A percentile compares a stretch with the other conserved stretches of the same genome.
These are phyloP conservation scores for Carcina quercana DNA, from an alignment of 2,888 invertebrate genomes.

Conservation along the genomic window DNA sequence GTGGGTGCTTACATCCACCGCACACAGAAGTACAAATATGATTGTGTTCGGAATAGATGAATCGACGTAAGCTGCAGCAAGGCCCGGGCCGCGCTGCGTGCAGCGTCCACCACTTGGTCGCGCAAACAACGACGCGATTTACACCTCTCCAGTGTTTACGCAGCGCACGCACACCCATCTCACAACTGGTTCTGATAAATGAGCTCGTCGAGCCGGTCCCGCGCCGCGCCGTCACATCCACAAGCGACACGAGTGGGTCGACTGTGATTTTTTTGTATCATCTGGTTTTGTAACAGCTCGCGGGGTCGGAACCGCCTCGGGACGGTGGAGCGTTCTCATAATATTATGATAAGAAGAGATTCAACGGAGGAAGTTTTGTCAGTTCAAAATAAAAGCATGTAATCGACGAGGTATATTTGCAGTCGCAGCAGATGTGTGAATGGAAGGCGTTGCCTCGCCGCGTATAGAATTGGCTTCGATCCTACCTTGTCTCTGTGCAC, in stretches of 20 bases:
- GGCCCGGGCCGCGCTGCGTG: too few species aligned
- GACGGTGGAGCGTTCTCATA: too few species aligned
- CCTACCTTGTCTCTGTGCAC: conserved; percentile 26
- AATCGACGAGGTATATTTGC: not conserved
- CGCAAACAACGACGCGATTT: conserved; percentile 30
- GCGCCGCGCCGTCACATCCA: too few species aligned
- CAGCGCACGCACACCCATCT: conserved; percentile 21
- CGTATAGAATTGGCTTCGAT: conserved; percentile 19
- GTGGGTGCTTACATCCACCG: too few species aligned
- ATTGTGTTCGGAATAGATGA: too few species aligned
- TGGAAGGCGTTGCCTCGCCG: conserved; percentile 4
- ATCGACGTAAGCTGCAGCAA: too few species aligned
- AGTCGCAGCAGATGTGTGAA: not conserved
- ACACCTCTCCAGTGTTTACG: conserved; percentile 35
- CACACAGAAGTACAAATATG: too few species aligned
- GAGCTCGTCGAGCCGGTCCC: conserved; percentile 19
- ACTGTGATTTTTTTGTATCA: too few species aligned
- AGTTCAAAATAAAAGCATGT: not conserved
- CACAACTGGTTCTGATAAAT: conserved; percentile 32
- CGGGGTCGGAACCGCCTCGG: too few species aligned
- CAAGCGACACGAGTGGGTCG: too few species aligned
- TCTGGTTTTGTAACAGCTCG: too few species aligned
- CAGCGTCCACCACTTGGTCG: conserved; percentile 22
- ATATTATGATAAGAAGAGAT: too few species aligned
- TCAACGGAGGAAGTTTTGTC: not conserved